Evolutionary conservation across 2,113 vertebrate species (phyloP).

Genomic region (Austrofundulus limnaeus): DNA sequence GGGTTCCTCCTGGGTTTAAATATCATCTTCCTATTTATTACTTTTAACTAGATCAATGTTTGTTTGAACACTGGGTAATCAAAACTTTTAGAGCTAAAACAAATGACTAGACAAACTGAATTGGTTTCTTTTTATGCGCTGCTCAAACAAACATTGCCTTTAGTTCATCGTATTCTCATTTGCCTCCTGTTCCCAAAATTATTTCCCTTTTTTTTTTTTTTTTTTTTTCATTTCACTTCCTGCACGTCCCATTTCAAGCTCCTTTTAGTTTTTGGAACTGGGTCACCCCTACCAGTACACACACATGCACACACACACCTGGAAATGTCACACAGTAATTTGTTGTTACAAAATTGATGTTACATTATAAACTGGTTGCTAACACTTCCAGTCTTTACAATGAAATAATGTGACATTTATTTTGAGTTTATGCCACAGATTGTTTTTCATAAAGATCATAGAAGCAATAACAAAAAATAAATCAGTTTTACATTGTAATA

Average conservation of each 20-base stretch:
- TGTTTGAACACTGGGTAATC: conserved; percentile 63
- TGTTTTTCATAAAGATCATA: no score
- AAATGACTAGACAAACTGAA: background rate
- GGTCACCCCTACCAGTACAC: background rate
- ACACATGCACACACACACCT: background rate
- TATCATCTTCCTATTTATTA: conserved; percentile 29
- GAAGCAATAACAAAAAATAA: background rate
- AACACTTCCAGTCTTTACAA: conserved; percentile 7
- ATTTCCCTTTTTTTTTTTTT: no score
- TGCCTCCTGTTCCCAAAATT: conserved; percentile 32
- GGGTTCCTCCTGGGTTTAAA: conserved; percentile 30
- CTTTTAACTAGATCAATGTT: conserved; percentile 28
- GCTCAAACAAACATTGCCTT: conserved; percentile 65
- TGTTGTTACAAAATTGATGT: conserved; percentile 1
- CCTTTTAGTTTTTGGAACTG: conserved; percentile 32
- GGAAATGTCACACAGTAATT: background rate
- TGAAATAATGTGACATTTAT: conserved; percentile 24
- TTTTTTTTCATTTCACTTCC: conserved; percentile 52
- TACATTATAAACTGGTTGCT: conserved; percentile 11
- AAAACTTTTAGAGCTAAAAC: background rate
- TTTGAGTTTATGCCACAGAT: background rate
- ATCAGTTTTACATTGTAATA: background rate
- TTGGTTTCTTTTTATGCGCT: conserved; percentile 17
- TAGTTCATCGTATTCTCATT: conserved; percentile 25
- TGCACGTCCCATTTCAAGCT: conserved; percentile 45